Percentiles rank a stretch among this genome's conserved stretches.
phyloP scores from a whole-genome alignment of 2,113 vertebrate genomes.

The Macroglossus sobrinus region DNA sequence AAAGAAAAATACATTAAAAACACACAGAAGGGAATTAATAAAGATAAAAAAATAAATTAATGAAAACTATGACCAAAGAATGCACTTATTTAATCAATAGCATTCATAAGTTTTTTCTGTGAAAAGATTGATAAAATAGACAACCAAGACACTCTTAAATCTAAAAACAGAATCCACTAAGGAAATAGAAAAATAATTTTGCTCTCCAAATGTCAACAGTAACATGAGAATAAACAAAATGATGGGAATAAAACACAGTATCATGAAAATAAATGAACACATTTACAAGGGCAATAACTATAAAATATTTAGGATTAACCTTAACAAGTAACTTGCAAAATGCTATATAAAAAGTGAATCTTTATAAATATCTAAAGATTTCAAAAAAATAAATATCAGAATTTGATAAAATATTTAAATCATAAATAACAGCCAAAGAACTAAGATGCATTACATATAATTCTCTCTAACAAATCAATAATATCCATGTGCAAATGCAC shows the following conservation, averaged over 20 bases:
- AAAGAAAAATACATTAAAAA: neutral
- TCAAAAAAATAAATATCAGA: neutral
- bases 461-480: neutral
- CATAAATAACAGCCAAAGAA: neutral
- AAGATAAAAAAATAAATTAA: neutral
- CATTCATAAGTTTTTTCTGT: neutral
- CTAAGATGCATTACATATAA: neutral
- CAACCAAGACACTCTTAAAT: neutral
- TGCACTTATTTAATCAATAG: neutral
- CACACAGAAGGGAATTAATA: neutral
- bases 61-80: neutral
- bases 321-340: neutral
- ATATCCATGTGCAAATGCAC: neutral
- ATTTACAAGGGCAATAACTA: neutral
- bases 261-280: neutral
- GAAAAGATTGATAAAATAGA: neutral
- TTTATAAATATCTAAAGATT: neutral
- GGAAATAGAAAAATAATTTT: neutral
- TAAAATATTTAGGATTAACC: neutral
- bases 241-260: neutral
- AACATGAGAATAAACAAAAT: neutral
- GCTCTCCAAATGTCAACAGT: neutral
- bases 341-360: neutral
- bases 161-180: neutral
- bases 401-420: neutral